phyloP scores from a whole-genome alignment of 2,113 vertebrate species.

The Xiphophorus maculatus region DNA sequence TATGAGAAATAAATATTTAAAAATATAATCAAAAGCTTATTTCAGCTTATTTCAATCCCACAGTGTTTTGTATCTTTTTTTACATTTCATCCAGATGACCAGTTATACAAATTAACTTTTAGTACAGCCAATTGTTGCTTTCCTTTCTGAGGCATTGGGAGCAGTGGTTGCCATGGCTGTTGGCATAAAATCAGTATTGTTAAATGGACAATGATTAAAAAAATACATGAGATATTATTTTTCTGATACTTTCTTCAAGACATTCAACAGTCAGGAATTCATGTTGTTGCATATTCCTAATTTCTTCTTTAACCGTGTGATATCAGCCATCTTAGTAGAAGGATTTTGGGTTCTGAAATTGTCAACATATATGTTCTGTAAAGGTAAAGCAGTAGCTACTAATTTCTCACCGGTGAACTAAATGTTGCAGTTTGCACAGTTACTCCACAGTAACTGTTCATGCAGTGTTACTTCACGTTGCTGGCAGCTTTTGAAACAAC shows the following conservation, averaged over 20 bases:
- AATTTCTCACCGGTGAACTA: conserved; percentile 33
- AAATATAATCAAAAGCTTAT: no score
- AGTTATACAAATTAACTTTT: no score
- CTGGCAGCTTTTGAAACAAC: conserved; percentile 52
- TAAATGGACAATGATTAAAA: no score
- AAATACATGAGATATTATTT: background rate
- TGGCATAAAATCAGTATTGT: no score
- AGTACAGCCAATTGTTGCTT: background rate
- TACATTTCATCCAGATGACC: no score
- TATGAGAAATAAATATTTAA: no score
- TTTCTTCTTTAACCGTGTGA: background rate
- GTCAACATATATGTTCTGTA: conserved; percentile 19
- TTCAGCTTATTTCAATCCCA: no score
- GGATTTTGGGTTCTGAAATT: conserved; percentile 8
- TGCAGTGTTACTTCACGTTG: conserved; percentile 64
- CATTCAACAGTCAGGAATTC: background rate
- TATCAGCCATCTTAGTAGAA: conserved; percentile 1
- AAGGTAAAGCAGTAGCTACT: conserved; percentile 11
- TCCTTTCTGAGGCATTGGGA: background rate
- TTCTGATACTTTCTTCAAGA: background rate
- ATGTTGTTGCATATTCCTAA: background rate
- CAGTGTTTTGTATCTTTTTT: no score
- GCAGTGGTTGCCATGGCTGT: no score
- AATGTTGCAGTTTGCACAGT: conserved; percentile 39
- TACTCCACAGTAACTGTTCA: conserved; percentile 49